These are phyloP conservation scores for Ailurus styani DNA, from an alignment of 2,113 vertebrate species.

Conservation along the genomic window DNA sequence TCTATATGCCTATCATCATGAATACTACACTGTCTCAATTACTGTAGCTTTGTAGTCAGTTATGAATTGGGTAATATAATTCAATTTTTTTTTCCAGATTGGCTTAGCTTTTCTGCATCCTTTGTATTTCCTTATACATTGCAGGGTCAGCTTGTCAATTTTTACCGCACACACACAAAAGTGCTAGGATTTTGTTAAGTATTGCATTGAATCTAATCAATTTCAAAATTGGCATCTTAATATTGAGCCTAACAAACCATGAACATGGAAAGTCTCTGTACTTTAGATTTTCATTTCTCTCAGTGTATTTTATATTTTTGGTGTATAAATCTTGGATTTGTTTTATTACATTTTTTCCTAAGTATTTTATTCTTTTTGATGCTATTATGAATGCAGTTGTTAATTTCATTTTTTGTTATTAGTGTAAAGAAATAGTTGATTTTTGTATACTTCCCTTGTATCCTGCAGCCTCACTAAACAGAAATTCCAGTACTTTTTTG, in stretches of 20 bases:
- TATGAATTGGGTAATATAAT: not conserved
- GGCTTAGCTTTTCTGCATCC: not conserved
- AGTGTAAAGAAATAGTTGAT: not conserved
- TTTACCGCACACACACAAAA: not conserved
- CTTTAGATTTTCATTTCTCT: not conserved
- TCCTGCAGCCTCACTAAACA: not conserved
- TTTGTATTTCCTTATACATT: not conserved
- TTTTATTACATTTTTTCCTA: not conserved
- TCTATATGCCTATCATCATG: not conserved
- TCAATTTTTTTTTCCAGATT: not conserved
- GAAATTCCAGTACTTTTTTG: not conserved
- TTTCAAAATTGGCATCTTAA: not conserved
- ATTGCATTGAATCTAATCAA: not conserved
- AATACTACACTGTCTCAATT: not conserved
- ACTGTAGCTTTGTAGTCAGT: not conserved
- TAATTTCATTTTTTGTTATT: not conserved
- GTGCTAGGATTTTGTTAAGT: not conserved
- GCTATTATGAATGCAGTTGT: not conserved
- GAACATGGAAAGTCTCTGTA: not conserved
- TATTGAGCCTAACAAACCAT: not conserved
- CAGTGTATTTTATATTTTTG: not conserved
- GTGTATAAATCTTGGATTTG: not conserved
- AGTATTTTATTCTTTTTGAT: not conserved
- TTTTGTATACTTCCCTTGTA: not conserved
- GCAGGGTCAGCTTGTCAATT: not conserved